Evolutionary conservation across 2,113 vertebrate species (phyloP).

Genomic region (Platanista minor): DNA sequence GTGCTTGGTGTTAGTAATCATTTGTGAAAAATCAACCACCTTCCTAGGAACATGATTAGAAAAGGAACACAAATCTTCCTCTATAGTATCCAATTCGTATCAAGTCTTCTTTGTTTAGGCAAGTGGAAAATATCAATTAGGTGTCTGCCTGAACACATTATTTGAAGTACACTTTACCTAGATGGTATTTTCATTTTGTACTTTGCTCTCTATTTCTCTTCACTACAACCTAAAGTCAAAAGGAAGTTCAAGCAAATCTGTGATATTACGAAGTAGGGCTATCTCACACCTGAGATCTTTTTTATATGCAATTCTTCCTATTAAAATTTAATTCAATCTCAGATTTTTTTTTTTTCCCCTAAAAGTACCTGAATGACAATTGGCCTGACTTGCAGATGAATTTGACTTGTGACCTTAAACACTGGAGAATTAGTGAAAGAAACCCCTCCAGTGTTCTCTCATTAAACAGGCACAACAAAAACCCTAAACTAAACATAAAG

Average conservation of each 20-base stretch:
- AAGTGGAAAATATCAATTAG: not conserved
- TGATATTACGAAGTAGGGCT: not conserved
- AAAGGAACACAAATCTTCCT: slow-evolving; percentile 1
- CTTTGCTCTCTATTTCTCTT: not conserved
- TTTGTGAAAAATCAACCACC: slow-evolving; percentile 46
- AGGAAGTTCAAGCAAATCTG: not conserved
- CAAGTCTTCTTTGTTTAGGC: not conserved
- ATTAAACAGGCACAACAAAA: not conserved
- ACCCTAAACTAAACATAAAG: not conserved
- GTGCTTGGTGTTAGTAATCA: not conserved
- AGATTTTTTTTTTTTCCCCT: not conserved
- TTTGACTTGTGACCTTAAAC: slow-evolving; percentile 26
- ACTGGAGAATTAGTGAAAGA: not conserved
- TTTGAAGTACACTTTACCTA: not conserved
- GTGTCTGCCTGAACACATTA: not conserved
- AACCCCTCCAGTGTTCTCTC: not conserved
- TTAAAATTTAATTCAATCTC: not conserved
- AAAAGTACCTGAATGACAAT: not conserved
- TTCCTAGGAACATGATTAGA: slow-evolving; percentile 27
- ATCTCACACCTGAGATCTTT: slow-evolving; percentile 11
- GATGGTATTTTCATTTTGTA: not conserved
- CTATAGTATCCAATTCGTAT: slow-evolving; percentile 17
- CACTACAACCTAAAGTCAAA: not conserved
- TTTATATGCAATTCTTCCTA: slow-evolving; percentile 32
- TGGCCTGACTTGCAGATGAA: slow-evolving; percentile 17